Conservation (phyloP, 1,140 invertebrate genomes). For the Potamilus streckersoni region DNA sequence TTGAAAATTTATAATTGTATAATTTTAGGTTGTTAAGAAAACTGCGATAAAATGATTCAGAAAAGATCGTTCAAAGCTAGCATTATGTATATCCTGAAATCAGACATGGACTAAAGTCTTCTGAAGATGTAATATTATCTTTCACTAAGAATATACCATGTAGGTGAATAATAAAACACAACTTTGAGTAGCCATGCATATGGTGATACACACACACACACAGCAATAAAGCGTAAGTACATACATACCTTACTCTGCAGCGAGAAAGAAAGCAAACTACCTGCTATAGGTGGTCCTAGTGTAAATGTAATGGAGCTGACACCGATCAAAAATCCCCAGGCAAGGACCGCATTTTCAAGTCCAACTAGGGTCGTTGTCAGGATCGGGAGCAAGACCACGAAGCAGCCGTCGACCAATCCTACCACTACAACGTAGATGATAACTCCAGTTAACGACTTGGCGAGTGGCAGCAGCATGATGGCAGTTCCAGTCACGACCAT, state of each 20-base stretch:
- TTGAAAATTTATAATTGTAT: too few species aligned
- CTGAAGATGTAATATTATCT: too few species aligned
- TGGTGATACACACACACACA: background rate
- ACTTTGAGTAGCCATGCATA: too few species aligned
- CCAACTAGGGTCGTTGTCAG: slow-evolving; percentile 49
- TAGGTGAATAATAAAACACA: too few species aligned
- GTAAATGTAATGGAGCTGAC: slow-evolving; percentile 55
- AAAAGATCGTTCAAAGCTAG: too few species aligned
- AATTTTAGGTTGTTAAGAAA: too few species aligned
- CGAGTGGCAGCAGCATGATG: slow-evolving; percentile 52
- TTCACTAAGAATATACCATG: too few species aligned
- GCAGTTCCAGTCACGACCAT: slow-evolving; percentile 51
- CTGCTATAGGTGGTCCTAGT: slow-evolving; percentile 53
- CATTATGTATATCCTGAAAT: too few species aligned
- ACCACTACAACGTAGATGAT: slow-evolving; percentile 46
- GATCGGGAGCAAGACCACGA: slow-evolving; percentile 53
- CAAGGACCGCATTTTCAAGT: slow-evolving; percentile 45
- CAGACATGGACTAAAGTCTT: too few species aligned
- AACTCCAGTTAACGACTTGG: slow-evolving; percentile 41
- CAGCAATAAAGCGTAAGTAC: too few species aligned
- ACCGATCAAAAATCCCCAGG: slow-evolving; percentile 55
- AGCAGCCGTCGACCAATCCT: slow-evolving; percentile 57
- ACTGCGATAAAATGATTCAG: too few species aligned
- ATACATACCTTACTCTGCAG: too few species aligned
- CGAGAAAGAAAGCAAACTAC: slow-evolving; percentile 23